Conservation (phyloP, 2,113 vertebrate genomes). For the Aldabrachelys gigantea region DNA sequence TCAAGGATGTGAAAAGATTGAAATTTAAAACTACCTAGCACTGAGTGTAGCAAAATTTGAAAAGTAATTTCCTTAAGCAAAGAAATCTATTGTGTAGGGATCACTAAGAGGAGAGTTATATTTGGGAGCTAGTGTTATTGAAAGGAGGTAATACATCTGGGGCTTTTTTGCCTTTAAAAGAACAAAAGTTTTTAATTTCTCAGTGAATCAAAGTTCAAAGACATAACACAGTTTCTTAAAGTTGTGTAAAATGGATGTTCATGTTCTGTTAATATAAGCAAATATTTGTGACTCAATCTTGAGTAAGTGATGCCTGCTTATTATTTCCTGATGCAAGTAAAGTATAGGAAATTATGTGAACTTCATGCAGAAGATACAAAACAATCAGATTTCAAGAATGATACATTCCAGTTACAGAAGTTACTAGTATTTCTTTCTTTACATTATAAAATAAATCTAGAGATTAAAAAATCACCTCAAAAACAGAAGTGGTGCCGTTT, state of each 20-base stretch:
- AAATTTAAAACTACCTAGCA: conserved; percentile 69
- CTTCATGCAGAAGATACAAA: conserved; percentile 27
- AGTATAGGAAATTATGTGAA: conserved; percentile 42
- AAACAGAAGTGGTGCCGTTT: conserved; percentile 63
- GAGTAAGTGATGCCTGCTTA: conserved; percentile 72
- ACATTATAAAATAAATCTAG: conserved; percentile 71
- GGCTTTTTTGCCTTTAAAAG: conserved; percentile 18
- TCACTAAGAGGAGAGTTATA: background rate
- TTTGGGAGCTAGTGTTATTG: background rate
- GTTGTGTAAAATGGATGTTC: conserved; percentile 74
- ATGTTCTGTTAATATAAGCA: conserved; percentile 77
- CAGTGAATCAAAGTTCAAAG: conserved; percentile 67
- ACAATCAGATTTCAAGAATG: conserved; percentile 23
- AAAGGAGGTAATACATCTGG: background rate
- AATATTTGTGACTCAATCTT: conserved; percentile 72
- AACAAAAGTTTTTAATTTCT: conserved; percentile 59
- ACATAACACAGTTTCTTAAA: conserved; percentile 59
- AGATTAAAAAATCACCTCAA: conserved; percentile 71
- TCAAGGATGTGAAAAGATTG: conserved; percentile 77
- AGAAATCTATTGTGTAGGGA: conserved; percentile 37
- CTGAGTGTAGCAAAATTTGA: conserved; percentile 54
- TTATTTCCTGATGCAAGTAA: conserved; percentile 58
- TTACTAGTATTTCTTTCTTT: conserved; percentile 58
- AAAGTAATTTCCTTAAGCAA: conserved; percentile 57
- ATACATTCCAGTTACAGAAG: conserved; percentile 60